A percentile compares a stretch with the other conserved stretches of the same genome.
Evolutionary conservation across 2,113 vertebrate genomes (phyloP).

Genomic region (Castor canadensis): DNA sequence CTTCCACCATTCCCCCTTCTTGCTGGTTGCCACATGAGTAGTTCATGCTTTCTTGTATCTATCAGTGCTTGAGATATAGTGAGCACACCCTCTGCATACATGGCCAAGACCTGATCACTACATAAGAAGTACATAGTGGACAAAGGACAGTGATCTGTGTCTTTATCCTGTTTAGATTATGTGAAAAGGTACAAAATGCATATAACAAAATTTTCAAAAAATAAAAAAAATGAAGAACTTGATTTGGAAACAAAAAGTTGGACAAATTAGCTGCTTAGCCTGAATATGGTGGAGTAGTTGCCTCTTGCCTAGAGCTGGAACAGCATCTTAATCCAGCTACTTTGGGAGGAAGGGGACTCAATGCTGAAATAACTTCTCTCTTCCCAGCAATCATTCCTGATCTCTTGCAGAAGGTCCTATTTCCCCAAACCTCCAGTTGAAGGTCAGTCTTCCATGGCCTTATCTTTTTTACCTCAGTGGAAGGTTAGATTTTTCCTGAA

Average conservation of each 20-base stretch:
- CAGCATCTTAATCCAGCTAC: not conserved
- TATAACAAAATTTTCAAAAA: not conserved
- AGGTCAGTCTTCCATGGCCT: not conserved
- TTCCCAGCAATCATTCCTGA: not conserved
- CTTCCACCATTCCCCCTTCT: not conserved
- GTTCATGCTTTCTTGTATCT: not conserved
- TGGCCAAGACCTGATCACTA: not conserved
- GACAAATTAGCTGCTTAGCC: conserved; percentile 41
- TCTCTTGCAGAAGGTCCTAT: not conserved
- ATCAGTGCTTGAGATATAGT: not conserved
- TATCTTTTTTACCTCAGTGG: not conserved
- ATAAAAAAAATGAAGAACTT: not conserved
- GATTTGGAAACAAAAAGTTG: not conserved
- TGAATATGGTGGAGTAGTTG: not conserved
- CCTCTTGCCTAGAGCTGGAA: not conserved
- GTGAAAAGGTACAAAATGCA: not conserved
- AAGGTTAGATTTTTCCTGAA: not conserved
- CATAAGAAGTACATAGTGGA: not conserved
- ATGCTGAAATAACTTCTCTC: not conserved
- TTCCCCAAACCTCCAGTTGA: not conserved
- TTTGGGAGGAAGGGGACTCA: too few relatives aligned
- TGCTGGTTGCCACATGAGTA: not conserved
- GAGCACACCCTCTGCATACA: not conserved
- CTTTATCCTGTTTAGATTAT: not conserved
- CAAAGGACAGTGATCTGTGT: not conserved